Evolutionary conservation across 2,797 vertebrate genomes (phyloP).

Genomic region (Dallia pectoralis): DNA sequence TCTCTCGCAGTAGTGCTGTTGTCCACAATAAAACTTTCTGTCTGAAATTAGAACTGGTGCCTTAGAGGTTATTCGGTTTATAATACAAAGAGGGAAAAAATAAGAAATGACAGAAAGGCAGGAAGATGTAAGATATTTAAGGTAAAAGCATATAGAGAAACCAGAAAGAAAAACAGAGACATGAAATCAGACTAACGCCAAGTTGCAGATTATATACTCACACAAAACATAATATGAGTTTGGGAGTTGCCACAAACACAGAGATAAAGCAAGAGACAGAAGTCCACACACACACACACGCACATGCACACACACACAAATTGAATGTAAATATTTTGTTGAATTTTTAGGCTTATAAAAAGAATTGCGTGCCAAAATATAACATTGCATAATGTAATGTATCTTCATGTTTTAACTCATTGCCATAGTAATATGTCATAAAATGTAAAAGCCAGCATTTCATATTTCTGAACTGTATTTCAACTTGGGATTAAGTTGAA

Average conservation of each 20-base stretch:
- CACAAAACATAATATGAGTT: slow-evolving; percentile 19
- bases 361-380: slow-evolving; percentile 82
- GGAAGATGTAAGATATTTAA: slow-evolving; percentile 15
- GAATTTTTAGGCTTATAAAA: slow-evolving; percentile 70
- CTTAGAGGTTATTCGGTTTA: slow-evolving; percentile 67
- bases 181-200: slow-evolving; percentile 19
- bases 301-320: slow-evolving; percentile 50
- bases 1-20: slow-evolving; percentile 48
- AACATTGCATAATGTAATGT: slow-evolving; percentile 77
- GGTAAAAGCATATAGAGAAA: not conserved
- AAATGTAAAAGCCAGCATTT: slow-evolving; percentile 73
- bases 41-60: slow-evolving; percentile 71
- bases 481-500: slow-evolving; percentile 65
- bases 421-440: slow-evolving; percentile 49
- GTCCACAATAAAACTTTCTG: slow-evolving; percentile 56
- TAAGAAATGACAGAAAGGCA: slow-evolving; percentile 31
- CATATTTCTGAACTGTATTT: slow-evolving; percentile 69
- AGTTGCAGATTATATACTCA: slow-evolving; percentile 12
- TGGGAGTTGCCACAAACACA: slow-evolving; percentile 17
- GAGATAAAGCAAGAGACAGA: slow-evolving; percentile 24
- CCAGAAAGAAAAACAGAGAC: slow-evolving; percentile 14
- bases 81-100: slow-evolving; percentile 18
- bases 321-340: slow-evolving; percentile 84
- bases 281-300: slow-evolving; percentile 26
- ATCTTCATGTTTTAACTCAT: slow-evolving; percentile 74